These are phyloP conservation scores for Dascyllus trimaculatus DNA, from an alignment of 2,113 vertebrate genomes.

Conservation along the genomic window DNA sequence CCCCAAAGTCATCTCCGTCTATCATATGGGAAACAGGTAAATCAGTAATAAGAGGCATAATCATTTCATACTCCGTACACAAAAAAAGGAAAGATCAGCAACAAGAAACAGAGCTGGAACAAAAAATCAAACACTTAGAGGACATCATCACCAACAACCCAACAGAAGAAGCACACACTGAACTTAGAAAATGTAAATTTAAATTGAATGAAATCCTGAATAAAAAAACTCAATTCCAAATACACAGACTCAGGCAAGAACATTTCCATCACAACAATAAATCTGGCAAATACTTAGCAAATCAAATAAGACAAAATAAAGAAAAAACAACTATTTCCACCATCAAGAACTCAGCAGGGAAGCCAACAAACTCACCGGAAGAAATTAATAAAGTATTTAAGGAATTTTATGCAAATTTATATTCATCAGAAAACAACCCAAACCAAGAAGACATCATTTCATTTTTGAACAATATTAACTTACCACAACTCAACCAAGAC, in stretches of 20 bases:
- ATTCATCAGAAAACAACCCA: too few relatives aligned
- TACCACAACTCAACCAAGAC: too few relatives aligned
- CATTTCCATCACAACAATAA: neutral
- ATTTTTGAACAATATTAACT: too few relatives aligned
- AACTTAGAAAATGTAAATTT: neutral
- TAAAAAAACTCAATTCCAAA: neutral
- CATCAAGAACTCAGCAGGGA: slow-evolving; percentile 5
- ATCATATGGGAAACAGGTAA: neutral
- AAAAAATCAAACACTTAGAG: neutral
- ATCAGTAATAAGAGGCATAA: neutral
- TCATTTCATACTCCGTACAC: neutral
- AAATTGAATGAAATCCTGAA: neutral
- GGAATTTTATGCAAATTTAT: too few relatives aligned
- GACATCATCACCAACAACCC: neutral
- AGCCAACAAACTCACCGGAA: neutral
- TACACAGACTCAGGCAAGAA: neutral
- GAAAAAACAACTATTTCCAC: neutral
- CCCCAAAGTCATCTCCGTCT: neutral
- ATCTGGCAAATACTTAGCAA: slow-evolving; percentile 9
- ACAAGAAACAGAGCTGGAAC: neutral
- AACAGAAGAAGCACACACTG: neutral
- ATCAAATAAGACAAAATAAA: neutral
- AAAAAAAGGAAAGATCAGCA: neutral
- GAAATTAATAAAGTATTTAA: too few relatives aligned
- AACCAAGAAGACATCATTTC: too few relatives aligned